A percentile compares a stretch with the other conserved stretches of the same genome.
phyloP scores from a whole-genome alignment of 2,113 vertebrate species.

The Mellivora capensis region DNA sequence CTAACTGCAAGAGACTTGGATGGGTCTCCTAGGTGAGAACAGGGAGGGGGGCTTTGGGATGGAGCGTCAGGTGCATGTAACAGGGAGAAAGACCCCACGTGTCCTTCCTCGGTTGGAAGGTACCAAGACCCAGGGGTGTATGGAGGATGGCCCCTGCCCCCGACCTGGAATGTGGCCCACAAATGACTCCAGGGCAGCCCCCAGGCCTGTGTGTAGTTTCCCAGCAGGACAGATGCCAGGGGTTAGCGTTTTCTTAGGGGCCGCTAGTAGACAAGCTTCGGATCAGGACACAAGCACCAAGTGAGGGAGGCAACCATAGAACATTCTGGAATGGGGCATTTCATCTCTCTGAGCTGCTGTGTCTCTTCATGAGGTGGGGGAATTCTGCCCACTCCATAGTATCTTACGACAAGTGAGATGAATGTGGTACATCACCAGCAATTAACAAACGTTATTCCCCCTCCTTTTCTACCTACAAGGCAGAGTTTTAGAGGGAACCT shows the following conservation, averaged over 20 bases:
- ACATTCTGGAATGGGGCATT: accelerated
- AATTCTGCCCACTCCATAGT: not conserved
- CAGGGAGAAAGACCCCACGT: not conserved
- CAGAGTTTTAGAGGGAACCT: not conserved
- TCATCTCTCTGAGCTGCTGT: not conserved
- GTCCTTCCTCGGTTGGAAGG: not conserved
- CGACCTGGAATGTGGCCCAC: accelerated
- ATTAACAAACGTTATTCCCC: too few species aligned
- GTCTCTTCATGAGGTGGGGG: not conserved
- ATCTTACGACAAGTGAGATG: too few species aligned
- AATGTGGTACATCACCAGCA: accelerated
- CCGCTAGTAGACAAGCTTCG: not conserved
- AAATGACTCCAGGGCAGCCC: not conserved
- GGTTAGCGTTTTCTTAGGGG: too few species aligned
- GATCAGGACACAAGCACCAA: not conserved
- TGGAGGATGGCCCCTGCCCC: not conserved
- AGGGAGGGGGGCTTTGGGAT: too few species aligned
- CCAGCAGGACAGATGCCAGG: not conserved
- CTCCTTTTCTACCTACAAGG: not conserved
- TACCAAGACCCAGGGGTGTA: not conserved
- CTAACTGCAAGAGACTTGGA: not conserved
- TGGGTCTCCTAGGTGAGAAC: not conserved
- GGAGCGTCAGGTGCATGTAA: not conserved
- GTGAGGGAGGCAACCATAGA: not conserved
- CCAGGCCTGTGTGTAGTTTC: not conserved